Evolutionary conservation across 2,113 vertebrate species (phyloP), one percentile per base, ranked within the genome.

Genomic region (Pteruthius melanotis): DNA sequence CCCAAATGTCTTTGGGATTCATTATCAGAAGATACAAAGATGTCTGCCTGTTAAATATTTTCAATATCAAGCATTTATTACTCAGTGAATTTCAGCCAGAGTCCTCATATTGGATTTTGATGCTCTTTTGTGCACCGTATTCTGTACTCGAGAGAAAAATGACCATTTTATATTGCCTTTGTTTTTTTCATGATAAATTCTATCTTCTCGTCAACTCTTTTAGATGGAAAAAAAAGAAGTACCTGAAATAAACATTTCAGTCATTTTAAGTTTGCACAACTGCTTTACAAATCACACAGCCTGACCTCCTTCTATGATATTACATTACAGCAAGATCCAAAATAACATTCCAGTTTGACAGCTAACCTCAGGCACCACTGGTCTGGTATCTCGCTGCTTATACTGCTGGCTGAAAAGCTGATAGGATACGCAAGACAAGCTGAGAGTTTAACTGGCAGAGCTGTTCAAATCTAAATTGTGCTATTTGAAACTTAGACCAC

Each of bases 261-360:
- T 64, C 94, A 82, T 87, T 95, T 96, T 68, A 95, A 94, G 83
- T 95, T 95, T 61, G 15, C 75, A 85, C 76, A 71, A 85, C 72
- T 85, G 78, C 85, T 92, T 96, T 97, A 98, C 97, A 98, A 98
- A 98, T 98, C 97, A 97, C 97, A 97, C 88, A 95, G 95, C 94
- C 94, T 98, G 98, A 98, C 97, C 97, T 97, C 95, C 96, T 95
- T 33, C n/a, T 91, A 75, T 63, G 89, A 50, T 89, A 94, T 57
- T 96, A 98, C 97, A 98, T 96, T 97, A 97, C 97, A 97, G 95
- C 95, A 95, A 96, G 97, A 97, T 96, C 96, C 97, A 97, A 97
- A 98, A 97, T 97, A 98, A 98, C 89, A 95, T 97, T 96, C 91
- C 95, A 85, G 93, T 97, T 88, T 98, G 98, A 98, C 98, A 98